phyloP scores from a whole-genome alignment of 2,113 vertebrate genomes.

The Carassius auratus region DNA sequence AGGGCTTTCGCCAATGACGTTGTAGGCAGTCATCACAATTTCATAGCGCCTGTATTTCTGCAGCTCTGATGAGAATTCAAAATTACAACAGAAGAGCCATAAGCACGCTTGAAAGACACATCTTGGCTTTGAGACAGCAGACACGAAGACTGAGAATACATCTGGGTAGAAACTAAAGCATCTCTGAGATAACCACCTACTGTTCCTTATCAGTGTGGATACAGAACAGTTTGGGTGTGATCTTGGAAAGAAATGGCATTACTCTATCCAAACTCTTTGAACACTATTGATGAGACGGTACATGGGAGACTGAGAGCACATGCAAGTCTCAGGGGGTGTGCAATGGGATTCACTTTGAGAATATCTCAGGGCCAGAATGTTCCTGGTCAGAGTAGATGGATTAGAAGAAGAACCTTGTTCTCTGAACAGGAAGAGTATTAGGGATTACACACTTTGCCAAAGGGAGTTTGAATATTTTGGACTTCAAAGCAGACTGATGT shows the following conservation, averaged over 20 bases:
- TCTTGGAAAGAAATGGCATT: neutral
- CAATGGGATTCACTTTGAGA: conserved; percentile 31
- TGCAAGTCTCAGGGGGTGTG: neutral
- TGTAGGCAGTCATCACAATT: conserved; percentile 90
- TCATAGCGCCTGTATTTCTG: conserved; percentile 92
- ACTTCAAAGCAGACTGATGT: conserved; percentile 53
- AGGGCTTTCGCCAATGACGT: conserved; percentile 89
- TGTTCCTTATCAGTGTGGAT: neutral
- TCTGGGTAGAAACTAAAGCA: neutral
- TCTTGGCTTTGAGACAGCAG: conserved; percentile 29
- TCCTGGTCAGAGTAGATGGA: conserved; percentile 55
- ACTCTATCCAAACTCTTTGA: neutral
- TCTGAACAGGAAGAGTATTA: conserved; percentile 45
- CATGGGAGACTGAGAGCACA: neutral
- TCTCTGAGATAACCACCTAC: conserved; percentile 1
- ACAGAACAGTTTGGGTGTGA: neutral
- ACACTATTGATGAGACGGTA: conserved; percentile 5
- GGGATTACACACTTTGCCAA: conserved; percentile 52
- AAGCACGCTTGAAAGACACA: neutral
- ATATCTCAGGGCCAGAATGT: conserved; percentile 51
- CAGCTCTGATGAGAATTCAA: conserved; percentile 77
- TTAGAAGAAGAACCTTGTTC: conserved; percentile 52
- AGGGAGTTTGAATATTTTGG: conserved; percentile 52
- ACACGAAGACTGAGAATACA: conserved; percentile 15
- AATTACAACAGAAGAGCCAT: neutral